phyloP scores from a whole-genome alignment of 2,113 vertebrate species.

The Pao palembangensis region DNA sequence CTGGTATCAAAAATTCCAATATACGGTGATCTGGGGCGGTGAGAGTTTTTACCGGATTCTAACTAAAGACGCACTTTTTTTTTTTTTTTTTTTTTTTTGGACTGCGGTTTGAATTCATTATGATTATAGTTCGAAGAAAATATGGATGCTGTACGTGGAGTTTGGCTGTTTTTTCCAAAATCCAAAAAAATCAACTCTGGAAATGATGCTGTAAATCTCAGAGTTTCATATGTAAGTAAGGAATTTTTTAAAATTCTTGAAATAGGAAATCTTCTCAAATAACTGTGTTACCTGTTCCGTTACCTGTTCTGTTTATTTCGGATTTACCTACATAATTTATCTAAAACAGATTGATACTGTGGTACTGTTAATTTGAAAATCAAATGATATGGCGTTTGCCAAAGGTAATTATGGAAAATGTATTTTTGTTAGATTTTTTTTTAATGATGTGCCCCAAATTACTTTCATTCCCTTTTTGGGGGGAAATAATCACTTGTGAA shows the following conservation, averaged over 20 bases:
- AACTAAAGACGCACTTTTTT: constrained; percentile 1
- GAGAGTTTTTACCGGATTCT: not conserved
- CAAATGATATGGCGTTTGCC: too few species aligned
- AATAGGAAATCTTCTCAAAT: not conserved
- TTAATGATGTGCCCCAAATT: too few species aligned
- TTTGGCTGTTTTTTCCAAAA: constrained; percentile 46
- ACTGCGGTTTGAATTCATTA: constrained; percentile 9
- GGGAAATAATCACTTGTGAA: too few species aligned
- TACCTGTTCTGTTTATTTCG: too few species aligned
- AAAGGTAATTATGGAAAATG: too few species aligned
- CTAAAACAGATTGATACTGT: not conserved
- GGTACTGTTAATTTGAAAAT: not conserved
- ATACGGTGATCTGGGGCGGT: constrained; percentile 19
- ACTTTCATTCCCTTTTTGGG: too few species aligned
- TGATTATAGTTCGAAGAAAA: constrained; percentile 40
- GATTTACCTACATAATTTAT: too few species aligned
- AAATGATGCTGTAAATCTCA: constrained; percentile 64
- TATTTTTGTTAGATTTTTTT: too few species aligned
- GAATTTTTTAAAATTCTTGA: not conserved
- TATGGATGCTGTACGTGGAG: constrained; percentile 62
- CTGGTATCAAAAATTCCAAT: constrained; percentile 36
- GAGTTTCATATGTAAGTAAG: constrained; percentile 73
- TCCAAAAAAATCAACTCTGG: constrained; percentile 47
- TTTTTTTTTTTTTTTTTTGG: constrained; percentile 18
- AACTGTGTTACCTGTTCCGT: too few species aligned